These are phyloP conservation scores for Listrodromus nycthemerus DNA, from an alignment of 2,888 invertebrate species.

Conservation along the genomic window DNA sequence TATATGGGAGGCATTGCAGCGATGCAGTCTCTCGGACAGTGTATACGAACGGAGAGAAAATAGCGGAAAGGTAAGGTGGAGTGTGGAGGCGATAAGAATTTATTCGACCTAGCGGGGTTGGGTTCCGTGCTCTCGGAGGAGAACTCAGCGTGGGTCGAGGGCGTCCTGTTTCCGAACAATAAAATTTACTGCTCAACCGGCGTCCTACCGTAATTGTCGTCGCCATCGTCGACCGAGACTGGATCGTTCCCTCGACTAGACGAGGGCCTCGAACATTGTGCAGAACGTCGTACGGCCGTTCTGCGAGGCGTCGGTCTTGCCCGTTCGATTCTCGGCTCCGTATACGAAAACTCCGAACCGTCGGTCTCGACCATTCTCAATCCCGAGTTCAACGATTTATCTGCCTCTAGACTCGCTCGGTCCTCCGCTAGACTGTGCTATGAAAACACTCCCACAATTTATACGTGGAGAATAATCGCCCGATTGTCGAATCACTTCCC, in stretches of 20 bases:
- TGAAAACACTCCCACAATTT: background rate
- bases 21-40: background rate
- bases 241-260: conserved; percentile 39
- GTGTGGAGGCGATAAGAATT: conserved; percentile 71
- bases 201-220: conserved; percentile 52
- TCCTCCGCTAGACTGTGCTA: background rate
- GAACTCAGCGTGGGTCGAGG: conserved; percentile 70
- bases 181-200: conserved; percentile 70
- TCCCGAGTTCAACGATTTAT: conserved; percentile 12
- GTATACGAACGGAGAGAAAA: conserved; percentile 5
- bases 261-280: conserved; percentile 33
- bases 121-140: conserved; percentile 10
- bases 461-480: background rate
- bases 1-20: no score
- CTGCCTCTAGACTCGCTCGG: background rate
- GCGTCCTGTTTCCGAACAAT: conserved; percentile 70
- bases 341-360: conserved; percentile 9
- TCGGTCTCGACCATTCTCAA: conserved; percentile 23
- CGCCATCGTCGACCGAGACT: conserved; percentile 30
- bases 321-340: background rate
- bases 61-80: conserved; percentile 32
- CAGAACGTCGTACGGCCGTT: conserved; percentile 5
- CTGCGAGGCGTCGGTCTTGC: conserved; percentile 6
- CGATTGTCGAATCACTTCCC: background rate
- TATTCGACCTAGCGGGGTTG: conserved; percentile 62